A percentile compares a stretch with the other conserved stretches of the same genome.
Evolutionary conservation across 2,888 invertebrate species (phyloP).

Genomic region (Patella pellucida): DNA sequence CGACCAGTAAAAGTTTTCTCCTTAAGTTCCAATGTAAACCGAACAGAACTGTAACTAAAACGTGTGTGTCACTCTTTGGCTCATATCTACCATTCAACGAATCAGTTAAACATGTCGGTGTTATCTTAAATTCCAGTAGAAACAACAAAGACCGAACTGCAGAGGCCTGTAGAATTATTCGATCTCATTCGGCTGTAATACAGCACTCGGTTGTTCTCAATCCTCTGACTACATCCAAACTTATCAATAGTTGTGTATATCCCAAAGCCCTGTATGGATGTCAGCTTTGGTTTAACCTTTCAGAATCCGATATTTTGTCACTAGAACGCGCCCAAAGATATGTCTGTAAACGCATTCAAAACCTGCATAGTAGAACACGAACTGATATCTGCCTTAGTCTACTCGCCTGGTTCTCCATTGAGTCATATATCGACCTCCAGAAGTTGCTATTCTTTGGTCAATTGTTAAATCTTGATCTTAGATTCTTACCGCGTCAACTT

Average conservation of each 20-base stretch:
- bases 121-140: not conserved
- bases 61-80: too few relatives aligned
- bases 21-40: not conserved
- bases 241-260: not conserved
- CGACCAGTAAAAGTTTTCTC: not conserved
- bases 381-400: conserved; percentile 6
- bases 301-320: not conserved
- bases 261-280: conserved; percentile 14
- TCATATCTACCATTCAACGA: too few relatives aligned
- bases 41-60: too few relatives aligned
- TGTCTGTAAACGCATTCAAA: not conserved
- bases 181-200: not conserved
- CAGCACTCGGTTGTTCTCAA: not conserved
- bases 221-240: not conserved
- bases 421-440: not conserved
- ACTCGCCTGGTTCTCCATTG: conserved; percentile 7
- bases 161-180: not conserved
- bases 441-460: conserved; percentile 6
- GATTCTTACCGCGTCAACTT: not conserved
- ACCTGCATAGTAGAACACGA: conserved; percentile 6
- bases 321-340: not conserved
- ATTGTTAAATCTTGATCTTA: not conserved
- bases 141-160: conserved; percentile 2
- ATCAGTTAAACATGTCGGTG: conserved; percentile 7
- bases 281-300: conserved; percentile 8